Base-by-base conservation (phyloP, 2,797 vertebrate genomes). In the Catharus ustulatus region DNA sequence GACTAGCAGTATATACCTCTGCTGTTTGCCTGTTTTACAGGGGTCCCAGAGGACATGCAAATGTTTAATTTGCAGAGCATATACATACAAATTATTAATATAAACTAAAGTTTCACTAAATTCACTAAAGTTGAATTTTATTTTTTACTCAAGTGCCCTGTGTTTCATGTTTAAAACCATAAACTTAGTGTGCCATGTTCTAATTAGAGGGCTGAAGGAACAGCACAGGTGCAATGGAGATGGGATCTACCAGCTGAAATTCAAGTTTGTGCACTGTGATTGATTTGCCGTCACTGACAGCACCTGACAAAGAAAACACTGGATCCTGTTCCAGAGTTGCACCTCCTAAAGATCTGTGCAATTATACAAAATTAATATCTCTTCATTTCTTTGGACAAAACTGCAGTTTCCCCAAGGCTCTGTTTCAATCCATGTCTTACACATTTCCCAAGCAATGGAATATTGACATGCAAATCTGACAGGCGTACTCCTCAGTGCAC, bases 361-460 rank as follows among this genome's bases (percentile, higher is more conserved):
- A 90, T 93, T 95, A 93, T 22, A 71, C 0, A 1, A 84, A 95
- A 89, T 78, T 72, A 96, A 26, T 86, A 75, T 80, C 48, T 86
- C 86, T 80, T 72, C 43, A 61, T 86, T 84, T 85, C 68, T 96
- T 90, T 87, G 71, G 78, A 90, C 83, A 93, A 92, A 94, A 94
- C 72, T 84, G 52, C 68, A 71, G 36, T 81, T 92, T 91, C 90
- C 93, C 93, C 87, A 90, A 63, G 95, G 96, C 93, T 90, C 42
- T 79, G 54, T 95, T 95, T 94, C 75, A 81, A 54, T 58, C 48
- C 77, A 32, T 93, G 81, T 90, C 94, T 96, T 95, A 92, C 93
- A 93, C 89, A 63, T 93, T 97, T 97, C 97, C 96, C 95, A 96
- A 66, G 95, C 84, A 81, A 71, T 69, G 91, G 94, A 91, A 91